Percentiles rank a stretch among this genome's conserved stretches.
Conservation (phyloP, 1,140 invertebrate species). For the Bombus impatiens region DNA sequence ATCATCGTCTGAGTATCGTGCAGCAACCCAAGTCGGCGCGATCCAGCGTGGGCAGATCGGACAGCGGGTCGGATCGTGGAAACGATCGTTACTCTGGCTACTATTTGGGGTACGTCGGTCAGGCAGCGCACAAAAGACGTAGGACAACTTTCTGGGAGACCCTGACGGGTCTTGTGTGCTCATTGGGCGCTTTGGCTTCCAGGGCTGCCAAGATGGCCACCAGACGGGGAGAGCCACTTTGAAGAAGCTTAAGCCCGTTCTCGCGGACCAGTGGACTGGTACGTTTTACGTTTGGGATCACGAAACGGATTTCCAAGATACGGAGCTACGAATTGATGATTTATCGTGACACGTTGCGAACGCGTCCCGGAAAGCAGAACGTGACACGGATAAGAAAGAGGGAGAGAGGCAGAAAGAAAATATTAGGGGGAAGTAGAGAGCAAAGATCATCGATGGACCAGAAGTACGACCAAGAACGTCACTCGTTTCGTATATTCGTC, state of each 20-base stretch:
- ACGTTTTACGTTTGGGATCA: neutral
- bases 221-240: conserved; percentile 73
- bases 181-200: conserved; percentile 79
- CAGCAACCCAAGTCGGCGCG: conserved; percentile 70
- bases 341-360: neutral
- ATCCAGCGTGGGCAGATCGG: conserved; percentile 49
- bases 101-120: conserved; percentile 62
- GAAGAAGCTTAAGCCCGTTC: conserved; percentile 49
- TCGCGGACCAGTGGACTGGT: conserved; percentile 30
- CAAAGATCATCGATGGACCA: neutral
- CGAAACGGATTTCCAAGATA: neutral
- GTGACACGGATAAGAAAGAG: neutral
- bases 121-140: conserved; percentile 67
- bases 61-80: conserved; percentile 39
- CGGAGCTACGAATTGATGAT: neutral
- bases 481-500: neutral
- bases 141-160: conserved; percentile 79
- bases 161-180: conserved; percentile 80
- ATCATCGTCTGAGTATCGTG: conserved; percentile 61
- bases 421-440: neutral
- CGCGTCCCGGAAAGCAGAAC: neutral
- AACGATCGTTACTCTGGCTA: conserved; percentile 57
- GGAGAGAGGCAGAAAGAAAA: neutral
- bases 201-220: conserved; percentile 80
- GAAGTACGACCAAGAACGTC: neutral